phyloP scores from a whole-genome alignment of 1,140 invertebrate species.

The Eriosoma lanigerum region DNA sequence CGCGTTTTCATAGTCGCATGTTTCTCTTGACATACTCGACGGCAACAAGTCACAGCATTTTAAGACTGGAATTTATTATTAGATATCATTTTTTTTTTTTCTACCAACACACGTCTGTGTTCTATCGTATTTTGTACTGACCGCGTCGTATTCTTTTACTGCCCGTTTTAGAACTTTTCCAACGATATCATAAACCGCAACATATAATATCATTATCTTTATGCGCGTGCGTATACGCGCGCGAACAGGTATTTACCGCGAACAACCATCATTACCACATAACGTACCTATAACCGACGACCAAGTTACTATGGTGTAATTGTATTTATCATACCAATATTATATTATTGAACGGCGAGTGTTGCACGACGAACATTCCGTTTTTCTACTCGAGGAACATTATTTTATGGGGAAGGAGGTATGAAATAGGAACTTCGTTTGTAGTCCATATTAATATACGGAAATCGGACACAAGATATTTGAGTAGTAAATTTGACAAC shows the following conservation, averaged over 20 bases:
- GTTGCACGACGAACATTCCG: too few relatives aligned
- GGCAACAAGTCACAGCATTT: not conserved
- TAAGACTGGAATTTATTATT: slow-evolving; percentile 19
- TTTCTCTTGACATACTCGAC: not conserved
- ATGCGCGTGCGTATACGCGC: too few relatives aligned
- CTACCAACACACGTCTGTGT: not conserved
- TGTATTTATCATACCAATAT: too few relatives aligned
- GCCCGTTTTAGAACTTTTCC: slow-evolving; percentile 36
- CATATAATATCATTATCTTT: not conserved
- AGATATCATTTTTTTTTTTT: not conserved
- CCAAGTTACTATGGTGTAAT: not conserved
- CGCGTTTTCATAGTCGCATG: too few relatives aligned
- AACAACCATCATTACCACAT: slow-evolving; percentile 26
- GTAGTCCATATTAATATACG: too few relatives aligned
- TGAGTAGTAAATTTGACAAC: too few relatives aligned
- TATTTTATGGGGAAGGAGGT: too few relatives aligned
- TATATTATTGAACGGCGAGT: too few relatives aligned
- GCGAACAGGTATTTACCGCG: slow-evolving; percentile 11
- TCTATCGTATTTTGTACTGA: slow-evolving; percentile 20
- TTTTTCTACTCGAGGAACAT: too few relatives aligned
- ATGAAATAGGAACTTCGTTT: too few relatives aligned
- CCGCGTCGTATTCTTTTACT: slow-evolving; percentile 15
- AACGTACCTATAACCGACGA: not conserved
- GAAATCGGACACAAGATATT: too few relatives aligned
- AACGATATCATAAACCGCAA: slow-evolving; percentile 26